phyloP scores from a whole-genome alignment of 2,888 invertebrate genomes.

The Caenorhabditis zanzibari region DNA sequence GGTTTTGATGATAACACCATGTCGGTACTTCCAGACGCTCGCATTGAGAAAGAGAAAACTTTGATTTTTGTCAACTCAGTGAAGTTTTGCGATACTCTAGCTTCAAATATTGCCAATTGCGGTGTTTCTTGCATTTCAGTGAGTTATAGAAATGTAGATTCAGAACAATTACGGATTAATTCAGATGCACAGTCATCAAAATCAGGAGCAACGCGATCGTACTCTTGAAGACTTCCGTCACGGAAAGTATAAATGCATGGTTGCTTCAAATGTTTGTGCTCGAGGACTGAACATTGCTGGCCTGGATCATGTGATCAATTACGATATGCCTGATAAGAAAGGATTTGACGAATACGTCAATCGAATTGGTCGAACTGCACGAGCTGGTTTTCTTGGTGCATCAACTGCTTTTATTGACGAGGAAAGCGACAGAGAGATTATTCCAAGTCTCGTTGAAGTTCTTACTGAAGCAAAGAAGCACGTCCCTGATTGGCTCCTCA shows the following conservation, averaged over 20 bases:
- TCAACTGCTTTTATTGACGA: conserved; percentile 53
- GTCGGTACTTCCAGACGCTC: conserved; percentile 25
- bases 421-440: conserved; percentile 37
- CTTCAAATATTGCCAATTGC: conserved; percentile 2
- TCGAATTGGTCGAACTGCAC: conserved; percentile 60
- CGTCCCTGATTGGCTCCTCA: conserved; percentile 46
- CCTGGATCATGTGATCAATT: conserved; percentile 61
- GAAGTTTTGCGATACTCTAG: conserved; percentile 46
- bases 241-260: conserved; percentile 48
- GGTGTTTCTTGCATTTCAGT: conserved; percentile 40
- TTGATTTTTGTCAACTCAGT: conserved; percentile 59
- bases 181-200: conserved; percentile 58
- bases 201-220: conserved; percentile 46
- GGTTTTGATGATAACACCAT: conserved; percentile 49
- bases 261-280: conserved; percentile 62
- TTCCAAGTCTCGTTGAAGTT: conserved; percentile 34
- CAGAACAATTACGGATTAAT: not conserved
- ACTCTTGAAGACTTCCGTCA: conserved; percentile 44
- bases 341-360: conserved; percentile 63
- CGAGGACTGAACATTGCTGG: conserved; percentile 55
- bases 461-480: conserved; percentile 47
- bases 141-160: not conserved
- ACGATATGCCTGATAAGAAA: conserved; percentile 49
- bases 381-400: conserved; percentile 55
- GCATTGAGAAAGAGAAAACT: conserved; percentile 50